Base-by-base conservation (phyloP, 1,140 invertebrate species). In the Drosophila sp. region DNA sequence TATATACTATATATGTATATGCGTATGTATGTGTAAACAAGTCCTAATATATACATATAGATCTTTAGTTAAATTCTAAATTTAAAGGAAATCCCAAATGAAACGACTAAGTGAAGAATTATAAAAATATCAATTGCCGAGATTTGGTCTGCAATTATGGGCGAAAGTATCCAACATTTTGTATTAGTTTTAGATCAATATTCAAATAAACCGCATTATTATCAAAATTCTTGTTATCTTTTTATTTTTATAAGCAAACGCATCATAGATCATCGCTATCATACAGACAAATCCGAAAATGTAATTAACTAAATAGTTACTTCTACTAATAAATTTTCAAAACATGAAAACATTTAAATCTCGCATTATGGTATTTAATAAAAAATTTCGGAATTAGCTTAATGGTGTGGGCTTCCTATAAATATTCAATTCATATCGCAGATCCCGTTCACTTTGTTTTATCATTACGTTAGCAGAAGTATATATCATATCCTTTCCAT, bases 31-130 rank as follows among this genome's bases (percentile, higher is more conserved):
- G 63, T 59, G 69, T 72, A 7, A 41, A 50, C 63, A 66, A 67
- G 54, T 61, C 54, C 54, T 40, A 36, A 59, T 59, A 66, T 69
- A 61, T 53, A 14, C 21, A 61, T 62, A 62, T 53, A 66, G 27
- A 57, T 51, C 46, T 61, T 66, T 72, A 72, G 70, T 63, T 63
- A 74, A 63, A 45, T 56, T 62, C 66, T 70, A 74, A 74, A 74
- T 63, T 63, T 29, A 29, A 65, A 13, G 14, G 48, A 14, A 36
- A 9, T 27, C 41, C 29, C 18, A 46, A 40, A 41, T 8, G 69
- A 72, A 70, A 70, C 72, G 66, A 74, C 72, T 74, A 74, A 74
- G 58, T 50, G 50, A 69, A 43, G 50, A 38, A 41, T 32, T 50
- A 51, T 54, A 71, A 40, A 40, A 70, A 57, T 14, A 45, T 36